These are phyloP conservation scores for Eilema sororculum DNA, from an alignment of 2,888 invertebrate genomes.

Conservation along the genomic window DNA sequence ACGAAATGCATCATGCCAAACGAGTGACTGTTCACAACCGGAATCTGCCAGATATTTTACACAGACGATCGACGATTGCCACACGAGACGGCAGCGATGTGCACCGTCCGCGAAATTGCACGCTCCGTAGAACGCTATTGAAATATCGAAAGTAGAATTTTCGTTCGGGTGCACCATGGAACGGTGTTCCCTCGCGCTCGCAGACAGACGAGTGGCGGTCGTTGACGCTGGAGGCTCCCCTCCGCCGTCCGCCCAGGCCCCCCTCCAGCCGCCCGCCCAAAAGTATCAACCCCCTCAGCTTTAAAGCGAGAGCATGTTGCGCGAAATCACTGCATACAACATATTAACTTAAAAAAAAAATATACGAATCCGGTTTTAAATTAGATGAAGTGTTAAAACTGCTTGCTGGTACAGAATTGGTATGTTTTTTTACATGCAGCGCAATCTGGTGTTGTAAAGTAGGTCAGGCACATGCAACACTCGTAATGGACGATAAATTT, in stretches of 20 bases:
- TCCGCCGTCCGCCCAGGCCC: conserved; percentile 68
- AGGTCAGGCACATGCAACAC: conserved; percentile 61
- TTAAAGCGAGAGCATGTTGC: conserved; percentile 53
- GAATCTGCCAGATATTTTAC: conserved; percentile 44
- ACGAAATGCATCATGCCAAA: conserved; percentile 51
- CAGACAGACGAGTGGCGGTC: conserved; percentile 83
- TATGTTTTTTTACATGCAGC: conserved; percentile 52
- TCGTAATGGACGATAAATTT: conserved; percentile 42
- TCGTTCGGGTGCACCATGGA: conserved; percentile 64
- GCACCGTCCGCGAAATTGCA: conserved; percentile 32
- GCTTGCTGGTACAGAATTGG: conserved; percentile 39
- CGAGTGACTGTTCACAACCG: conserved; percentile 42
- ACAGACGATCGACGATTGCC: conserved; percentile 30
- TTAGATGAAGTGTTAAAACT: conserved; percentile 46
- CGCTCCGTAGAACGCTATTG: conserved; percentile 39
- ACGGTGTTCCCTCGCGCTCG: conserved; percentile 75
- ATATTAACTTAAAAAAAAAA: conserved; percentile 47
- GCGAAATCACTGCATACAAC: conserved; percentile 57
- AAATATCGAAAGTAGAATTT: conserved; percentile 62
- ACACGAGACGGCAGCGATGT: conserved; percentile 22
- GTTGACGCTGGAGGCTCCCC: conserved; percentile 81
- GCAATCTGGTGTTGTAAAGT: conserved; percentile 65
- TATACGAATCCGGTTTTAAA: conserved; percentile 38
- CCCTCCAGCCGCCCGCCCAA: conserved; percentile 83
- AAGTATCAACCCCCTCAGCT: conserved; percentile 67